These are phyloP conservation scores for Hoplias malabaricus DNA, from an alignment of 2,113 vertebrate genomes.

Conservation along the genomic window DNA sequence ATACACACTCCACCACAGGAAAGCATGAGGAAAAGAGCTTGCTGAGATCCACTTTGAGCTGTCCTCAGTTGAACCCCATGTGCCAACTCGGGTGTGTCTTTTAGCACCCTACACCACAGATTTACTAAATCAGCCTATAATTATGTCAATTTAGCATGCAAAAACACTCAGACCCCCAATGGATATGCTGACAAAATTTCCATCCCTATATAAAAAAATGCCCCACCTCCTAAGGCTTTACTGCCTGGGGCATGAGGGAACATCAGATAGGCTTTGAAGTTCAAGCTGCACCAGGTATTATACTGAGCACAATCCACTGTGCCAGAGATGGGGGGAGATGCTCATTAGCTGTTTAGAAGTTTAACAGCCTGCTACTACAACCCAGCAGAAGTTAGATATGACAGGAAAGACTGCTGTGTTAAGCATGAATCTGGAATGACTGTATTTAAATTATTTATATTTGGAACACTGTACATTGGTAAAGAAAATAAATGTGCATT, in stretches of 20 bases:
- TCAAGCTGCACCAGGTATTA: conserved; percentile 33
- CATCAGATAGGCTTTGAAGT: conserved; percentile 47
- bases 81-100: not conserved
- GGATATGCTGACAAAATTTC: not conserved
- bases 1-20: not conserved
- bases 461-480: not conserved
- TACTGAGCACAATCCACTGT: conserved; percentile 18
- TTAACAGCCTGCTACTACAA: conserved; percentile 34
- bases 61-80: not conserved
- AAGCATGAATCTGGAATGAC: not conserved
- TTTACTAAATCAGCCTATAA: conserved; percentile 1
- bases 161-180: not conserved
- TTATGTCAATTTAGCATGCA: conserved; percentile 23
- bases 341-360: conserved; percentile 52
- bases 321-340: conserved; percentile 31
- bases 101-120: conserved; percentile 4
- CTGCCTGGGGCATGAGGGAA: conserved; percentile 13
- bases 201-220: not conserved
- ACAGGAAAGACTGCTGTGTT: conserved; percentile 1
- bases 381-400: not conserved
- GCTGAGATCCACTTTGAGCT: not conserved
- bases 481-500: not conserved
- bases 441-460: not conserved
- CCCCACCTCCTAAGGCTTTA: not conserved
- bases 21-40: not conserved